A percentile compares a stretch with the other conserved stretches of the same genome.
Evolutionary conservation across 2,888 invertebrate species (phyloP).

Genomic region (Nomada goodeniana): DNA sequence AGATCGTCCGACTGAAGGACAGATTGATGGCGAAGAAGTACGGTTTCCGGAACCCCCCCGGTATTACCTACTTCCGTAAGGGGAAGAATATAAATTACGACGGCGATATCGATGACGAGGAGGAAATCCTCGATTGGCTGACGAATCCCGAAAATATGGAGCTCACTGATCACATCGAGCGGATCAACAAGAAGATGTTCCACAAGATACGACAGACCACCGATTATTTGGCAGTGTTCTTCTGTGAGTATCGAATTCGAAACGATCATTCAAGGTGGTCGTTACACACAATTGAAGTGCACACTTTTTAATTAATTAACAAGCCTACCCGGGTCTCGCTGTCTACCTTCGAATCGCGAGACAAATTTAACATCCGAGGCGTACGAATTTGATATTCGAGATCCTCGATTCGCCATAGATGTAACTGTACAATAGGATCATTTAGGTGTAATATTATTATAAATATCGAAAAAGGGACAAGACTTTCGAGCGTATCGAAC

Average conservation of each 20-base stretch:
- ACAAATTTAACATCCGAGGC: not conserved
- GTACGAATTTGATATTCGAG: not conserved
- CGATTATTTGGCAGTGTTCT: constrained; percentile 96
- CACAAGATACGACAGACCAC: constrained; percentile 95
- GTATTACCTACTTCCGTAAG: constrained; percentile 95
- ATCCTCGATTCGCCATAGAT: too few species aligned
- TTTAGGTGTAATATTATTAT: not conserved
- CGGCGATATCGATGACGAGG: constrained; percentile 96
- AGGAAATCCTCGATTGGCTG: constrained; percentile 95
- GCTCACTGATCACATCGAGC: constrained; percentile 95
- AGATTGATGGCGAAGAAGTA: constrained; percentile 97
- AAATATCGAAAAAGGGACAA: constrained; percentile 12
- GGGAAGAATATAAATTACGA: constrained; percentile 96
- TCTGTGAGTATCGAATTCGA: constrained; percentile 90
- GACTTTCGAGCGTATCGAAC: constrained; percentile 55
- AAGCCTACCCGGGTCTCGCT: not conserved
- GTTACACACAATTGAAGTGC: not conserved
- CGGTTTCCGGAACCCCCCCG: constrained; percentile 95
- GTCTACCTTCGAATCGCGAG: not conserved
- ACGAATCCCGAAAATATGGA: constrained; percentile 98
- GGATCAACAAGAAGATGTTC: constrained; percentile 96
- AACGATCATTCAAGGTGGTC: not conserved
- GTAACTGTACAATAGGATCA: not conserved
- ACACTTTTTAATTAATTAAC: not conserved
- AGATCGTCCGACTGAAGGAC: constrained; percentile 94